These are phyloP conservation scores for Eurytemora carolleeae DNA, from an alignment of 1,140 invertebrate genomes.

Conservation along the genomic window DNA sequence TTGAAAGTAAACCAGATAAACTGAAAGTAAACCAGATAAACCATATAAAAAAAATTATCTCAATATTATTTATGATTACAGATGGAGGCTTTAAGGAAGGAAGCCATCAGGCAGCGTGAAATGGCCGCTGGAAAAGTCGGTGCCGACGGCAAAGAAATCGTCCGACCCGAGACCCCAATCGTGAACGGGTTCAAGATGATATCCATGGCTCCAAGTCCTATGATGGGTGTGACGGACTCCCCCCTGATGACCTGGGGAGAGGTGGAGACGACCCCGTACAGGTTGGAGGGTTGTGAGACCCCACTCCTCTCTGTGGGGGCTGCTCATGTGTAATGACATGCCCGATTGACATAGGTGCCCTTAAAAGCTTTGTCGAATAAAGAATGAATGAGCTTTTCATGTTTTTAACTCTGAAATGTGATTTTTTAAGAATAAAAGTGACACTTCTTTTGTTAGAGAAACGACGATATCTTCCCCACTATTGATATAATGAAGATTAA, in stretches of 20 bases:
- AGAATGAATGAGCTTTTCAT: slow-evolving; percentile 45
- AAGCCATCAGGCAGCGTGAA: neutral
- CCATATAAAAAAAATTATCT: too few relatives aligned
- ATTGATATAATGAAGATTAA: too few relatives aligned
- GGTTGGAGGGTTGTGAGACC: slow-evolving; percentile 29
- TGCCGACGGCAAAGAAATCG: slow-evolving; percentile 55
- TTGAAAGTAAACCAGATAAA: too few relatives aligned
- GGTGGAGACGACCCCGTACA: slow-evolving; percentile 88
- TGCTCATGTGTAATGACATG: slow-evolving; percentile 40
- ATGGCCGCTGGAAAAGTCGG: slow-evolving; percentile 54
- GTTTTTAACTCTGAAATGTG: slow-evolving; percentile 21
- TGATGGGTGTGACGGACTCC: slow-evolving; percentile 59
- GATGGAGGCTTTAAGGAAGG: neutral
- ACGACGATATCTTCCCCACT: too few relatives aligned
- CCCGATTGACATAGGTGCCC: too few relatives aligned
- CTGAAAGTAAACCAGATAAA: too few relatives aligned
- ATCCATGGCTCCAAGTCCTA: slow-evolving; percentile 48
- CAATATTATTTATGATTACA: too few relatives aligned
- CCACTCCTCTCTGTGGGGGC: slow-evolving; percentile 22
- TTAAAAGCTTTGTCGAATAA: too few relatives aligned
- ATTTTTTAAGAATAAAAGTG: too few relatives aligned
- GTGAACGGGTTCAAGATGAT: slow-evolving; percentile 61
- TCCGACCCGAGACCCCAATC: slow-evolving; percentile 36
- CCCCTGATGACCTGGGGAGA: slow-evolving; percentile 98
- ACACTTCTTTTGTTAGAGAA: too few relatives aligned